phyloP scores from a whole-genome alignment of 2,113 vertebrate genomes.

The Ornithorhynchus anatinus region DNA sequence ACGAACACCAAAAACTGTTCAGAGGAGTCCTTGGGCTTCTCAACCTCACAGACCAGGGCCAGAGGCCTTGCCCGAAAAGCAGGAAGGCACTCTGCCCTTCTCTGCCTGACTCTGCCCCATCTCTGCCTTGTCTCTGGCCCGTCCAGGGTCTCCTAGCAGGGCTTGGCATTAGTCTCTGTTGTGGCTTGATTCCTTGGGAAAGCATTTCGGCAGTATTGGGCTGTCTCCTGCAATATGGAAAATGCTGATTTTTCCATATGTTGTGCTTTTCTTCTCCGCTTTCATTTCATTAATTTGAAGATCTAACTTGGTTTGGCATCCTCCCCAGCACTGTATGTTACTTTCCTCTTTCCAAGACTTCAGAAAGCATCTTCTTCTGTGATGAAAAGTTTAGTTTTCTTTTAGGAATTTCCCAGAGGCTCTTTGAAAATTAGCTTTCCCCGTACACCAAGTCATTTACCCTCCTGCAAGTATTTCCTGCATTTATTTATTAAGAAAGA shows the following conservation, averaged over 20 bases:
- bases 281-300: conserved; percentile 19
- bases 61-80: too few relatives aligned
- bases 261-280: not conserved
- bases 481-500: conserved; percentile 12
- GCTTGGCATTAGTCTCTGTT: too few relatives aligned
- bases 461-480: not conserved
- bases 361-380: conserved; percentile 28
- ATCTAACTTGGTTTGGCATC: conserved; percentile 40
- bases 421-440: conserved; percentile 12
- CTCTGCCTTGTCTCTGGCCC: too few relatives aligned
- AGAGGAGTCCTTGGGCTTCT: too few relatives aligned
- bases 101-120: too few relatives aligned
- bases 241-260: conserved; percentile 9
- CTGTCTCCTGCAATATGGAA: not conserved
- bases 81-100: too few relatives aligned
- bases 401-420: not conserved
- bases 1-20: too few relatives aligned
- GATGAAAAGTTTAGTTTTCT: not conserved
- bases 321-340: conserved; percentile 16
- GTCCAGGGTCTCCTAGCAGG: too few relatives aligned
- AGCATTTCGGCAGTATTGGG: not conserved
- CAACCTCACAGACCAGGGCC: too few relatives aligned
- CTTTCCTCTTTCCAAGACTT: conserved; percentile 16
- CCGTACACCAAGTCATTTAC: not conserved
- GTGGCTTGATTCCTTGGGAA: too few relatives aligned